Conservation (phyloP, 2,113 vertebrate genomes). For the Ptilonorhynchus violaceus region DNA sequence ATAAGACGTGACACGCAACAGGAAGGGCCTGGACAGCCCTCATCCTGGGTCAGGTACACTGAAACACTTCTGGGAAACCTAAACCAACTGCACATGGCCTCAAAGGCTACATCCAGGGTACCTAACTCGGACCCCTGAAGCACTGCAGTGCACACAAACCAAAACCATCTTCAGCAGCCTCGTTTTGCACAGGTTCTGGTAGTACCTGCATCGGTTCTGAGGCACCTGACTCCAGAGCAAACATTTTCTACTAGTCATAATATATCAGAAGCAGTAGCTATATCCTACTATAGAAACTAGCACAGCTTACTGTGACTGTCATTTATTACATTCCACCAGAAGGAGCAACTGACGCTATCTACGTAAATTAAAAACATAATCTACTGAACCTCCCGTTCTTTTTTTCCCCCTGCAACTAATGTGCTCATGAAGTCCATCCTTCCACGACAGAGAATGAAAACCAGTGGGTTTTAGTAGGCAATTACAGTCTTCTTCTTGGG, state of each 20-base stretch:
- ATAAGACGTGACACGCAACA: not conserved
- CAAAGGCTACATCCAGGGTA: not conserved
- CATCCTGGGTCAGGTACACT: not conserved
- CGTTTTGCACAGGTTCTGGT: not conserved
- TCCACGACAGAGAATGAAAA: not conserved
- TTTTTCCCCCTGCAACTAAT: not conserved
- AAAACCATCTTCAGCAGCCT: not conserved
- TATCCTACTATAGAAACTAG: not conserved
- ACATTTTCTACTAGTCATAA: not conserved
- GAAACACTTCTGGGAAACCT: not conserved
- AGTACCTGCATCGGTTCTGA: not conserved
- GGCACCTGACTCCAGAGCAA: not conserved
- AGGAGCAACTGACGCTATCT: not conserved
- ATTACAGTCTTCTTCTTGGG: not conserved
- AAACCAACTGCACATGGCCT: not conserved
- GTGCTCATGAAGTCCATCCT: not conserved
- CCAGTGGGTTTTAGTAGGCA: not conserved
- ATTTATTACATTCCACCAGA: not conserved
- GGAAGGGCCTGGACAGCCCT: not conserved
- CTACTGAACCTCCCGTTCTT: accelerated
- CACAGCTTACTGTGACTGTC: not conserved
- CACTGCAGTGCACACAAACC: accelerated
- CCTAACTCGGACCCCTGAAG: accelerated
- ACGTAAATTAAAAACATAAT: not conserved
- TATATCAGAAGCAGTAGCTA: not conserved